Evolutionary conservation across 1,140 invertebrate genomes (phyloP), one percentile per base, ranked within the genome.

Genomic region (Caenorhabditis latens): DNA sequence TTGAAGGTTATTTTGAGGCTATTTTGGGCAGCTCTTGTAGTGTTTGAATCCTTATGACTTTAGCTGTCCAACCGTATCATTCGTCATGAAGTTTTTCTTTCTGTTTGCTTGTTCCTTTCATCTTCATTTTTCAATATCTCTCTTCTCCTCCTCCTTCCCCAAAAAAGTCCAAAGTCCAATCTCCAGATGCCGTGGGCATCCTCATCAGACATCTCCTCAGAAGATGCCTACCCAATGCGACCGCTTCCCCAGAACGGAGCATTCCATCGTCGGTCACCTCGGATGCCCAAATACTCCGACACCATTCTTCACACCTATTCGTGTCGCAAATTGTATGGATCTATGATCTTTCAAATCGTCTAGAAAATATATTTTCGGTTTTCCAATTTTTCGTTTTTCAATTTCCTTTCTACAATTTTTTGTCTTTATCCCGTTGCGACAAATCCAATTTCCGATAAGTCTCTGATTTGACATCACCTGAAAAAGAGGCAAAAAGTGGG

Each of bases 151-250:
- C 32, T 32, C 32, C 32, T 32, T 2, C 32, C 32, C 32, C 32
- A 32, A 32, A 32, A 32, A 32, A 32, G 32, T 32, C 0, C 32
- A 32, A 32, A 32, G 32, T 32, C 32, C 32, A 46, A 43, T 79
- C 71, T 50, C n/a, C 46, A 79, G 71, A 79, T 79, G 71, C 71
- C 71, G 46, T 79, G 71, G 71, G 71, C 71, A 50, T 79, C 71
- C 6, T 79, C 71, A 32, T 79, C 46, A 43, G 71, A 79, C 53
- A 9, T 79, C 16, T 79, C 71, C 7, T 79, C 71, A 24, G 71
- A 79, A 13, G 71, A 79, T 79, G 46, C 46, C 8, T 50, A 50
- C 11, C 43, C 71, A 50, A 79, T 79, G 71, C 71, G 71, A 21
- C 71, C 71, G 3, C 46, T 79, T 13, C 46, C 71, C 9, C 50